These are phyloP conservation scores for Palythoa caribaeorum DNA, from an alignment of 92 coral and sea anemone species.

Conservation along the genomic window DNA sequence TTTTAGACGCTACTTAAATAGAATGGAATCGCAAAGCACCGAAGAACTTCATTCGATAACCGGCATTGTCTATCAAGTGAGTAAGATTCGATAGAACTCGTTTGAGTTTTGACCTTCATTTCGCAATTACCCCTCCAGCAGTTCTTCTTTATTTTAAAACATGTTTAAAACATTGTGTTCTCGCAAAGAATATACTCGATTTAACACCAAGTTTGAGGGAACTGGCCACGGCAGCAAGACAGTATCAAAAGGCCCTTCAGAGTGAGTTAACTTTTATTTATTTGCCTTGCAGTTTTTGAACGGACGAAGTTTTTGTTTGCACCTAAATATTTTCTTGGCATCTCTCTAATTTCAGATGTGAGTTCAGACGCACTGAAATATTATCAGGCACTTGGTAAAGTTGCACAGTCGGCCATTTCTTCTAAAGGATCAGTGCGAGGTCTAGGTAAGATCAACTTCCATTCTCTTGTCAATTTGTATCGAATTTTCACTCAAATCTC, in stretches of 20 bases:
- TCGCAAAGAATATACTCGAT: constrained; percentile 83
- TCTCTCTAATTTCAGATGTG: constrained; percentile 69
- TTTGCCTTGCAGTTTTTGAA: neutral
- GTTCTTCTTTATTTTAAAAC: neutral
- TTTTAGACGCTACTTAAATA: neutral
- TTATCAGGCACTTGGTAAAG: constrained; percentile 80
- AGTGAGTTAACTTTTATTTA: constrained; percentile 66
- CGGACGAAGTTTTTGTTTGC: constrained; percentile 5
- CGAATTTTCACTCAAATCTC: neutral
- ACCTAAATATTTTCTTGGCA: neutral
- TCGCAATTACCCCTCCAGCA: neutral
- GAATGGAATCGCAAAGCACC: constrained; percentile 67
- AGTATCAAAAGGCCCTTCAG: constrained; percentile 90
- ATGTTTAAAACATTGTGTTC: constrained; percentile 29
- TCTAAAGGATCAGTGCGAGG: constrained; percentile 82
- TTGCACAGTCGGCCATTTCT: constrained; percentile 79
- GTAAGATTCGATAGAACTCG: constrained; percentile 10
- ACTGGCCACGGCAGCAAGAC: constrained; percentile 79
- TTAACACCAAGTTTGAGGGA: constrained; percentile 86
- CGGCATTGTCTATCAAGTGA: constrained; percentile 78
- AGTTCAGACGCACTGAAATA: constrained; percentile 70
- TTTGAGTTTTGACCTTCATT: neutral
- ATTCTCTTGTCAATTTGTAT: neutral
- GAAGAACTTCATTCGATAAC: constrained; percentile 79
- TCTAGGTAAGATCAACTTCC: constrained; percentile 67